Evolutionary conservation across 2,797 vertebrate species (phyloP).

Genomic region (Ctenochaetus hawaiiensis): DNA sequence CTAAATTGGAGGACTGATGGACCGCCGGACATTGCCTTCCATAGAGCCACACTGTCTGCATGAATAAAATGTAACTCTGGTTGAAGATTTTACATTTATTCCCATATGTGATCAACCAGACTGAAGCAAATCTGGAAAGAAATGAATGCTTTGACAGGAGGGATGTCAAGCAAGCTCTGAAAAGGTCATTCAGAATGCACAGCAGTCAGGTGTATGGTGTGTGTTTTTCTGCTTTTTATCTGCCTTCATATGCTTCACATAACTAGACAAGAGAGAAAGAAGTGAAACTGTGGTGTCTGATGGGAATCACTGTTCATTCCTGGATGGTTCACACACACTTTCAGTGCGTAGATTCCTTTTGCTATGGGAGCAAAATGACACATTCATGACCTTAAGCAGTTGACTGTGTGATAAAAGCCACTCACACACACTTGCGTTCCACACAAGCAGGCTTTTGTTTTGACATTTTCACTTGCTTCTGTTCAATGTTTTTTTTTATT

Average conservation of each 20-base stretch:
- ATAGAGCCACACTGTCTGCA: not conserved
- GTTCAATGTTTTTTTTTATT: constrained; percentile 45
- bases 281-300: constrained; percentile 19
- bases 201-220: no score
- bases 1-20: not conserved
- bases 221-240: constrained; percentile 7
- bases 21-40: not conserved
- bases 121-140: not conserved
- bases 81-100: not conserved
- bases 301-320: constrained; percentile 39
- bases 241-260: constrained; percentile 7
- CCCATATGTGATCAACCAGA: constrained; percentile 8
- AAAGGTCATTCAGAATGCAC: not conserved
- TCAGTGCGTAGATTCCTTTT: constrained; percentile 12
- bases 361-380: not conserved
- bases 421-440: not conserved
- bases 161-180: not conserved
- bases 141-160: not conserved
- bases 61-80: no score
- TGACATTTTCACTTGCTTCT: constrained; percentile 30
- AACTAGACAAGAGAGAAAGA: constrained; percentile 11
- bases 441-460: constrained; percentile 29
- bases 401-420: constrained; percentile 10
- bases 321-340: constrained; percentile 9
- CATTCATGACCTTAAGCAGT: not conserved